Percentiles rank a stretch among this genome's conserved stretches.
These are phyloP conservation scores for Limnephilus rhombicus DNA, from an alignment of 2,888 invertebrate genomes.

Conservation along the genomic window DNA sequence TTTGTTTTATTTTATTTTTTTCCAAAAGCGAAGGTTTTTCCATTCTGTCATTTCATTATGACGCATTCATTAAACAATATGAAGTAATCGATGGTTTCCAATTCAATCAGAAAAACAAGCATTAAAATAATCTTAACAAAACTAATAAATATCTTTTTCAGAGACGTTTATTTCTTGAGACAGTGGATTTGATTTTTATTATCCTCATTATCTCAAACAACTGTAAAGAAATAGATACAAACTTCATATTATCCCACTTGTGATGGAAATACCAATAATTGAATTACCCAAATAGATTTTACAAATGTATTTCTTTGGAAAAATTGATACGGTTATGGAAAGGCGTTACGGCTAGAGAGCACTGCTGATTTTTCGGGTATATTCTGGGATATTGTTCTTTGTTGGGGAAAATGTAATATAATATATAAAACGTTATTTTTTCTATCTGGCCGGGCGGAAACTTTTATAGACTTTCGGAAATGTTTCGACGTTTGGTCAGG, in stretches of 20 bases:
- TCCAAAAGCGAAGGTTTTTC: background rate
- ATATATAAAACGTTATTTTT: slow-evolving; percentile 11
- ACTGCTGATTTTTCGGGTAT: background rate
- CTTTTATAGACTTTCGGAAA: slow-evolving; percentile 31
- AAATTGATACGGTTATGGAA: background rate
- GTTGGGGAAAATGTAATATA: background rate
- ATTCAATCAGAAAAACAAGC: background rate
- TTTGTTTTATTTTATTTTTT: background rate
- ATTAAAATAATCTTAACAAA: background rate
- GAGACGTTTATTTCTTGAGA: background rate
- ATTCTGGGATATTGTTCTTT: background rate
- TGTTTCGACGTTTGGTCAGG: slow-evolving; percentile 18
- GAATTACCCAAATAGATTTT: slow-evolving; percentile 21
- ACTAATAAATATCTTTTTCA: background rate
- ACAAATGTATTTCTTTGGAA: background rate
- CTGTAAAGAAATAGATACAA: background rate
- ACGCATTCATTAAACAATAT: background rate
- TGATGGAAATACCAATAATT: slow-evolving; percentile 29
- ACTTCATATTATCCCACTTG: background rate
- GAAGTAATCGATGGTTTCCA: background rate
- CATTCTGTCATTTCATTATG: background rate
- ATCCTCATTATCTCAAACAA: background rate
- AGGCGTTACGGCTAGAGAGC: background rate
- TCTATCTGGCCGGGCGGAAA: slow-evolving; percentile 21
- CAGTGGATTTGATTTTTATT: background rate